Conservation (phyloP, 2,797 vertebrate genomes). For the Crocodylus rhombifer region DNA sequence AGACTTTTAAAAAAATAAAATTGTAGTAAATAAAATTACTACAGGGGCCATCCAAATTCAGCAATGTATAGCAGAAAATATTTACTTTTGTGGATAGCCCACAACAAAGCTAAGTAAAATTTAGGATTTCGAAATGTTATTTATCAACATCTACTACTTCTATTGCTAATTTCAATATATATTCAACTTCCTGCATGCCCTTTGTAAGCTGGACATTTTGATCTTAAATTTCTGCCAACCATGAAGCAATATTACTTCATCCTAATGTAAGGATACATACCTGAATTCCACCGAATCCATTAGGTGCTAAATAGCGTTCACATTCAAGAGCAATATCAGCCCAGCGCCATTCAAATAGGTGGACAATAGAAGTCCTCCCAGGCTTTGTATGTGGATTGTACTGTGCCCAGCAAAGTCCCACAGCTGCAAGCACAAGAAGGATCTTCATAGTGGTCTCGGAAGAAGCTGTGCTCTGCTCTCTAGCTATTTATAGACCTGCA, state of each 20-base stretch:
- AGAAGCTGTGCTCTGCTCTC: not conserved
- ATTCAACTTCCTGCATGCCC: not conserved
- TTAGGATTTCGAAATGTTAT: accelerated
- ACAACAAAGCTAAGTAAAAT: not conserved
- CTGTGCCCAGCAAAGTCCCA: constrained; percentile 83
- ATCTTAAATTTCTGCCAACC: not conserved
- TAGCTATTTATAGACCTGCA: constrained; percentile 59
- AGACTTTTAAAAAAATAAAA: too few relatives aligned
- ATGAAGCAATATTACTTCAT: not conserved
- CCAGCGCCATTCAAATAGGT: constrained; percentile 95
- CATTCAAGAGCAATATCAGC: constrained; percentile 89
- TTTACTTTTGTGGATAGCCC: not conserved
- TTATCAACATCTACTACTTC: not conserved
- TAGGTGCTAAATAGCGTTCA: constrained; percentile 88
- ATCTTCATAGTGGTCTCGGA: constrained; percentile 82
- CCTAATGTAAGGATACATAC: constrained; percentile 72
- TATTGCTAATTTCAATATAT: not conserved
- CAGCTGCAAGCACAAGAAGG: constrained; percentile 78
- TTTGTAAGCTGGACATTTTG: not conserved
- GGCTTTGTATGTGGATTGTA: constrained; percentile 80
- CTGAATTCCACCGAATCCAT: constrained; percentile 93
- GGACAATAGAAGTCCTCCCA: constrained; percentile 87
- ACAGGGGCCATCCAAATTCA: too few relatives aligned
- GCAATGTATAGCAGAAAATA: not conserved
- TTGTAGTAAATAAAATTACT: too few relatives aligned